Conservation (phyloP, 2,888 invertebrate species). For the Trachelus iudaicus region DNA sequence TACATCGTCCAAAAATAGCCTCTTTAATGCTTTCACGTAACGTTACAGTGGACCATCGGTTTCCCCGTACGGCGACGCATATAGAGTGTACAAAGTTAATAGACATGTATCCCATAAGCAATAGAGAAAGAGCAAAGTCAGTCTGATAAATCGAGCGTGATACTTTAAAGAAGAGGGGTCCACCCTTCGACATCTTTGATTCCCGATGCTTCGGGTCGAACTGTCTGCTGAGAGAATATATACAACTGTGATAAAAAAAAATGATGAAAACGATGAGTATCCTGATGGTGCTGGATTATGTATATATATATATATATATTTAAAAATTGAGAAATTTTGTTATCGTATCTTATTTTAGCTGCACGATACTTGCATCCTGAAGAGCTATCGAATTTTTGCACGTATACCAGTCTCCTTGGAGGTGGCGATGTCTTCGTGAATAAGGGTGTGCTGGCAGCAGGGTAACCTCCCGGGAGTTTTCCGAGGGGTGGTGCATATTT, state of each 20-base stretch:
- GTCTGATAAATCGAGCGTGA: not conserved
- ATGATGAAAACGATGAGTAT: not conserved
- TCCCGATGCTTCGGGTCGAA: not conserved
- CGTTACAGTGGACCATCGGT: constrained; percentile 9
- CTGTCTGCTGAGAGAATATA: not conserved
- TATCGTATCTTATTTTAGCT: not conserved
- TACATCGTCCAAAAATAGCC: constrained; percentile 42
- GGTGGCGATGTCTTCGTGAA: constrained; percentile 57
- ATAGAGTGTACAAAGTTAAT: not conserved
- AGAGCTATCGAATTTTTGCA: not conserved
- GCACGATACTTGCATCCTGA: not conserved
- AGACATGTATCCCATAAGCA: not conserved
- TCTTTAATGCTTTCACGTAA: constrained; percentile 36
- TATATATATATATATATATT: no score
- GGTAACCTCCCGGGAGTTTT: constrained; percentile 50
- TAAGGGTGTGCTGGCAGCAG: constrained; percentile 43
- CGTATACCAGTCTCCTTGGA: constrained; percentile 32
- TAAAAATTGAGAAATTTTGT: not conserved
- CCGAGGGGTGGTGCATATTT: constrained; percentile 63
- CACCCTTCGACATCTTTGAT: not conserved
- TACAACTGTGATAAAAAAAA: not conserved
- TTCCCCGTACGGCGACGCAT: not conserved
- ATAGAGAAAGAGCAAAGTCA: not conserved
- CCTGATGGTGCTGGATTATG: not conserved
- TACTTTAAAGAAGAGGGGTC: not conserved